These are phyloP conservation scores for Nothobranchius furzeri DNA, from an alignment of 2,113 vertebrate species.

Conservation along the genomic window DNA sequence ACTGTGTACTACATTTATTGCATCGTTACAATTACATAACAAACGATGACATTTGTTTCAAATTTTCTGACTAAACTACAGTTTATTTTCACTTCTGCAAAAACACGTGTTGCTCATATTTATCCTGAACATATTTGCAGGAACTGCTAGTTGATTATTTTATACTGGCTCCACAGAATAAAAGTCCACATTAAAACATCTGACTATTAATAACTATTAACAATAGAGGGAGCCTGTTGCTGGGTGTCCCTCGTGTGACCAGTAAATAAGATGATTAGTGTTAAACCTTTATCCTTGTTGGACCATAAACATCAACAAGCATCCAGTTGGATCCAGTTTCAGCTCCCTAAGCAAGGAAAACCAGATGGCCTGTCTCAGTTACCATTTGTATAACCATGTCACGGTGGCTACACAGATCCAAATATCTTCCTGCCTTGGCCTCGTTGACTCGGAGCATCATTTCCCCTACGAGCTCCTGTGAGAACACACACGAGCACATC, in stretches of 20 bases:
- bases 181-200: not conserved
- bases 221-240: not conserved
- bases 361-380: constrained; percentile 15
- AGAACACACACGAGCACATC: constrained; percentile 11
- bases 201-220: not conserved
- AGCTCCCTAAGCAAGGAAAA: constrained; percentile 3
- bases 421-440: constrained; percentile 7
- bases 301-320: not conserved
- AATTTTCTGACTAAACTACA: not conserved
- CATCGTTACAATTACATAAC: too few relatives aligned
- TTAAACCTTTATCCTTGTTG: not conserved
- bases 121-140: not conserved
- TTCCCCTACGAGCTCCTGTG: constrained; percentile 34
- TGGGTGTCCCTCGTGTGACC: not conserved
- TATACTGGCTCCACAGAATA: not conserved
- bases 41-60: not conserved
- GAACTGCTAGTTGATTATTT: not conserved
- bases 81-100: not conserved
- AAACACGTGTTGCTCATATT: not conserved
- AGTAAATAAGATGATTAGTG: not conserved
- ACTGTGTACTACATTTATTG: too few relatives aligned
- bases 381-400: constrained; percentile 10
- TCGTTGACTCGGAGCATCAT: constrained; percentile 21
- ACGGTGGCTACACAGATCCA: constrained; percentile 7
- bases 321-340: constrained; percentile 17